Evolutionary conservation across 2,797 vertebrate genomes (phyloP), one percentile per base, ranked within the genome.

Genomic region (Anguilla obscura): DNA sequence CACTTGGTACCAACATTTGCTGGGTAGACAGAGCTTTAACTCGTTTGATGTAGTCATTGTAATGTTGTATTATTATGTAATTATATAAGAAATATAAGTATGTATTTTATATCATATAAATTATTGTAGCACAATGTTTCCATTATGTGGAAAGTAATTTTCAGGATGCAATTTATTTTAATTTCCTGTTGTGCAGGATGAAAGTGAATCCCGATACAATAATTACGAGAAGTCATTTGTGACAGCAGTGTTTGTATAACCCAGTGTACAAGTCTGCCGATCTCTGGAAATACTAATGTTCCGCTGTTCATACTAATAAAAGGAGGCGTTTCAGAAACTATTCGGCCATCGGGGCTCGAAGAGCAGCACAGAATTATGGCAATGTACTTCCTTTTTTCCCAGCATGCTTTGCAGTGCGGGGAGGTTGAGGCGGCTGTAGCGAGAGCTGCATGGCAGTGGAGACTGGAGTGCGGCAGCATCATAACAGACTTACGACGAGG

Each of bases 401-500:
- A 92, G 94, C 94, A 96, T 96, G 95, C 96, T 95, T 93, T 94
- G 94, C 90, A 91, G 85, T 58, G 86, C 88, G 91, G 85, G 89
- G 90, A 91, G 90, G 91, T 92, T 91, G 92, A 79, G 85, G 87
- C 71, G 58, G 87, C 88, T 90, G 87, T 88, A 91, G 92, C 87
- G 60, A 74, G 85, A 87, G 89, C 88, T 79, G 54, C 85, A 94
- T 90, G 89, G 91, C 89, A 90, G 90, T 90, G 88, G 89, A 90
- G 90, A 88, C 86, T 88, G 84, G 92, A 85, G 87, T 88, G 87
- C 50, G 69, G 60, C 52, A 85, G 86, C 89, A 74, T 54, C 87
- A 83, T 30, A 83, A 84, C 85, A 79, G 86, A 63, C 84, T 58
- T 63, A 80, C 66, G 69, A 27, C 66, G 27, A 84, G 82, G 87